Evolutionary conservation across 2,797 vertebrate species (phyloP), one percentile per base, ranked within the genome.

Genomic region (Prionace glauca): DNA sequence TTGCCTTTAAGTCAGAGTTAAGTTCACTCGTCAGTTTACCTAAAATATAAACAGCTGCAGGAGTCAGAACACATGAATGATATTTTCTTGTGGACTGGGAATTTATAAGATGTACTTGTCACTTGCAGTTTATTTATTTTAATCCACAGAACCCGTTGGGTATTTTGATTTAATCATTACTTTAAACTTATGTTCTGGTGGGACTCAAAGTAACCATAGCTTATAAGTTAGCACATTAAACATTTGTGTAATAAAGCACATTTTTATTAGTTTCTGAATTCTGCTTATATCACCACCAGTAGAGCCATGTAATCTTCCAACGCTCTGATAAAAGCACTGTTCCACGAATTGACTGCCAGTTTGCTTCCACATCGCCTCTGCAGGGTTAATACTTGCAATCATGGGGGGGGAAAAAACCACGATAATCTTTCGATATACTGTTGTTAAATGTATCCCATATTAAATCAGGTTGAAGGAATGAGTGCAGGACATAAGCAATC

Each of bases 201-300:
- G 45, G 50, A 29, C 45, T 10, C 71, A 77, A 65, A 69, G 41
- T 36, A 41, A 36, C 90, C 65, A 92, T 41, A 67, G 9, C 36
- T 92, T n/a, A 90, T 62, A 90, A 90, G 60, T 67, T 69, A 92
- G 69, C 9, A 69, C 16, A 36, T 65, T n/a, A 41, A 45, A 9
- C 36, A 24, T 84, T 24, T 84, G 18, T 45, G 41, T 36, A 67
- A 91, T 36, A 91, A 91, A 92, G 11, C 22, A 36, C 65, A 41
- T 69, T 92, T 92, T 29, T n/a, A 90, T 90, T 62, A 65, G 56
- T 90, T 32, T 36, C n/a, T 91, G 60, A 65, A 92, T 92, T 65
- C 41, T 92, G 90, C 18, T 20, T 69, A 41, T 36, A 65, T 65
- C 60, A 65, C 56, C 32, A 24, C 65, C 65, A 92, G n/a, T 32